phyloP scores from a whole-genome alignment of 2,113 vertebrate species.

The Microtus oregoni region DNA sequence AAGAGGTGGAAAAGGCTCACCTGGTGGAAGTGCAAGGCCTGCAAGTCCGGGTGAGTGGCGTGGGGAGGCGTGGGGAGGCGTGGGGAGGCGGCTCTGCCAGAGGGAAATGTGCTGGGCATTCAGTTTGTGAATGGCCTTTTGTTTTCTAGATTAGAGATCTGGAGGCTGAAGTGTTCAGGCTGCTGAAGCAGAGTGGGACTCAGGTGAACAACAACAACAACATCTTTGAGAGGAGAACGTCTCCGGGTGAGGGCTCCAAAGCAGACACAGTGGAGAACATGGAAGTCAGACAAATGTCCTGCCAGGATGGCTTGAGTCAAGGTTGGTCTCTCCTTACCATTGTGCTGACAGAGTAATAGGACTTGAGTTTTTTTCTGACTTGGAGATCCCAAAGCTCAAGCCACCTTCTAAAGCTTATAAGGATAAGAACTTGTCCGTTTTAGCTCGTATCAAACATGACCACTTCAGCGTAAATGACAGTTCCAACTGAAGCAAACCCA shows the following conservation, averaged over 20 bases:
- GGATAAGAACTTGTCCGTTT: neutral
- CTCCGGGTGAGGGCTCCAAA: constrained; percentile 86
- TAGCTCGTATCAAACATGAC: constrained; percentile 13
- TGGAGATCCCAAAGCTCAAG: neutral
- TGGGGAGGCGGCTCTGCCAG: neutral
- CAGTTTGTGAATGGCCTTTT: constrained; percentile 11
- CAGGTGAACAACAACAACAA: constrained; percentile 99
- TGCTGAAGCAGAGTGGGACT: constrained; percentile 96
- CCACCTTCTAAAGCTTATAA: neutral
- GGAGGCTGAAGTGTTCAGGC: constrained; percentile 95
- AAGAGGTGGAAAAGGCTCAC: constrained; percentile 96
- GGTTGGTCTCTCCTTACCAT: constrained; percentile 85
- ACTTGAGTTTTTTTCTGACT: constrained; percentile 28
- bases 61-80: neutral
- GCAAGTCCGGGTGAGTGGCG: constrained; percentile 92
- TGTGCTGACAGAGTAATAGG: neutral
- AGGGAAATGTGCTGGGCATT: neutral
- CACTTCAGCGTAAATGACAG: constrained; percentile 8
- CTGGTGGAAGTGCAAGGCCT: constrained; percentile 95
- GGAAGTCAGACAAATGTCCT: constrained; percentile 86
- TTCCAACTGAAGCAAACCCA: neutral
- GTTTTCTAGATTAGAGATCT: constrained; percentile 92
- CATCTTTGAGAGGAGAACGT: constrained; percentile 90
- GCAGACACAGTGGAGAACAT: constrained; percentile 86
- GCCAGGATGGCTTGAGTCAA: constrained; percentile 87